Conservation (phyloP, 2,797 vertebrate species). For the Enteromius treurensis region DNA sequence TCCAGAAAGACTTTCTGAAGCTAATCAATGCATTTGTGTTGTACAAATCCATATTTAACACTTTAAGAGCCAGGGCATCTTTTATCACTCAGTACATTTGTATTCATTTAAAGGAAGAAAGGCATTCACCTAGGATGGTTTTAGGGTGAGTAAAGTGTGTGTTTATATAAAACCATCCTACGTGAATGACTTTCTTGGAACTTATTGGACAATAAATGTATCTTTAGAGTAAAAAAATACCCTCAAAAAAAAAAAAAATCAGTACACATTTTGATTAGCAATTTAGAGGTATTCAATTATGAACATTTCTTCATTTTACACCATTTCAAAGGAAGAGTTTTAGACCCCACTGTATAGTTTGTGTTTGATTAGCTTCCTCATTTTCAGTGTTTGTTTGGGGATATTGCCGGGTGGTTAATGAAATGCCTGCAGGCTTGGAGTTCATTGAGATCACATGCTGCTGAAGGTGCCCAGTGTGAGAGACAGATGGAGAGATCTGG, state of each 20-base stretch:
- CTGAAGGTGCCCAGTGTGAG: conserved; percentile 61
- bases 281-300: background rate
- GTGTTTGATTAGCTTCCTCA: conserved; percentile 44
- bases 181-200: no score
- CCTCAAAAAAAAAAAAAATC: no score
- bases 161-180: no score
- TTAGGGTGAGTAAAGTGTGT: no score
- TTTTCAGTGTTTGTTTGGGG: conserved; percentile 29
- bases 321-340: background rate
- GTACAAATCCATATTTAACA: background rate
- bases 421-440: conserved; percentile 63
- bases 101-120: no score
- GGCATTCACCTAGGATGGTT: no score
- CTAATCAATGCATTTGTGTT: background rate
- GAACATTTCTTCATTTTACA: background rate
- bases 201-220: no score
- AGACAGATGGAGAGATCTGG: conserved; percentile 70
- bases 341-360: background rate
- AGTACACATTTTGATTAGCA: no score
- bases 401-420: conserved; percentile 58
- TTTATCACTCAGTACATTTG: background rate
- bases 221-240: no score
- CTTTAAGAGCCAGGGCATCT: background rate
- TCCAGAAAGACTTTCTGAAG: background rate
- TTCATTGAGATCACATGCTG: conserved; percentile 61